Conservation (phyloP, 1,140 invertebrate species). For the Bombus impatiens region DNA sequence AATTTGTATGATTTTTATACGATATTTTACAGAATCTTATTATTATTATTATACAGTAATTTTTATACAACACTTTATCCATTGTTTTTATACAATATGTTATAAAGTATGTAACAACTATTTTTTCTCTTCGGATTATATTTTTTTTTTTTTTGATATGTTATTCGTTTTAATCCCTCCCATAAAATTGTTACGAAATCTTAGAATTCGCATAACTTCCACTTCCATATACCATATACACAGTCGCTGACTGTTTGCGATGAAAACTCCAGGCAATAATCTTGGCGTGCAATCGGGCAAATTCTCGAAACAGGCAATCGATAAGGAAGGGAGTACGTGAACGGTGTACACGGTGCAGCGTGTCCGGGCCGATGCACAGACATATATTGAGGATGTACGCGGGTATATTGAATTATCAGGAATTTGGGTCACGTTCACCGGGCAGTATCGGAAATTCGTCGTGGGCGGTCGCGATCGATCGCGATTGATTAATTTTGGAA, state of each 20-base stretch:
- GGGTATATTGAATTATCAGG: conserved; percentile 28
- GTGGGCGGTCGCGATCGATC: background rate
- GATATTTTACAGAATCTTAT: too few species aligned
- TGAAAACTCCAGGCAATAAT: background rate
- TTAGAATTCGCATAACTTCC: background rate
- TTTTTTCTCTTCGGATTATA: background rate
- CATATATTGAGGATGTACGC: background rate
- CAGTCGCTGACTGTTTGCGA: background rate
- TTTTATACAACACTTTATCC: too few species aligned
- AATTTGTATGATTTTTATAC: too few species aligned
- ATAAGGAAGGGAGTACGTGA: background rate
- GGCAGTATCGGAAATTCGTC: conserved; percentile 18
- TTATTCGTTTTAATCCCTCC: too few species aligned
- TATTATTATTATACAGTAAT: too few species aligned
- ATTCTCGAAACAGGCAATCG: background rate
- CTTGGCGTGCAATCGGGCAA: background rate
- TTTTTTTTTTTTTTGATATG: too few species aligned
- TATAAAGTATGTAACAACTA: too few species aligned
- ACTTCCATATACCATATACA: background rate
- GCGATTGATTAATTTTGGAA: conserved; percentile 35
- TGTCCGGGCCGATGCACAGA: background rate
- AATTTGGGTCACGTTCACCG: conserved; percentile 41
- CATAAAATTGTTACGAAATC: background rate
- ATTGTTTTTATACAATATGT: too few species aligned
- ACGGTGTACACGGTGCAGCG: background rate